phyloP scores from a whole-genome alignment of 2,797 vertebrate species.

The Euthynnus affinis region DNA sequence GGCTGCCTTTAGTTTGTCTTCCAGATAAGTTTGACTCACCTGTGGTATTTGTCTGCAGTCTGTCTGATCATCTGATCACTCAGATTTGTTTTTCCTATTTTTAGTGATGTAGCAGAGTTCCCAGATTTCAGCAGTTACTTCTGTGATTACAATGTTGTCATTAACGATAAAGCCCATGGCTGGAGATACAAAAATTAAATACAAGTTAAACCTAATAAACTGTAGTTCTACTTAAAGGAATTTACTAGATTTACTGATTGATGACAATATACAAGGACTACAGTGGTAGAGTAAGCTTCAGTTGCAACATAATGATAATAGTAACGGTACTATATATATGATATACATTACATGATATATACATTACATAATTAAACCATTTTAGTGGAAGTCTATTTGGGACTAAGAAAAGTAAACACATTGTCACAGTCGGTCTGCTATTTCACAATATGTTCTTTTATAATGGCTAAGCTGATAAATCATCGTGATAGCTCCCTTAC shows the following conservation, averaged over 20 bases:
- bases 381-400: slow-evolving; percentile 8
- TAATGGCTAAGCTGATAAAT: slow-evolving; percentile 22
- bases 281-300: neutral
- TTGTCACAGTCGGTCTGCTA: neutral
- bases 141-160: neutral
- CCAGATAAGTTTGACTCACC: too few relatives aligned
- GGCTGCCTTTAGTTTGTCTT: too few relatives aligned
- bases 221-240: too few relatives aligned
- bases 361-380: neutral
- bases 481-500: slow-evolving; percentile 17
- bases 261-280: too few relatives aligned
- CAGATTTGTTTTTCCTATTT: too few relatives aligned
- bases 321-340: too few relatives aligned
- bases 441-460: slow-evolving; percentile 13
- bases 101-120: too few relatives aligned
- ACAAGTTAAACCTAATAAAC: too few relatives aligned
- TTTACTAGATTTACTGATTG: too few relatives aligned
- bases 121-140: neutral
- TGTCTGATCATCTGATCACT: neutral
- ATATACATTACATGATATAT: neutral
- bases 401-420: neutral
- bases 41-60: neutral
- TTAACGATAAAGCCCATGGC: too few relatives aligned
- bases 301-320: neutral
- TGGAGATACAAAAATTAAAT: too few relatives aligned